These are phyloP conservation scores for Antheraea mylitta DNA, from an alignment of 1,140 invertebrate genomes.

Conservation along the genomic window DNA sequence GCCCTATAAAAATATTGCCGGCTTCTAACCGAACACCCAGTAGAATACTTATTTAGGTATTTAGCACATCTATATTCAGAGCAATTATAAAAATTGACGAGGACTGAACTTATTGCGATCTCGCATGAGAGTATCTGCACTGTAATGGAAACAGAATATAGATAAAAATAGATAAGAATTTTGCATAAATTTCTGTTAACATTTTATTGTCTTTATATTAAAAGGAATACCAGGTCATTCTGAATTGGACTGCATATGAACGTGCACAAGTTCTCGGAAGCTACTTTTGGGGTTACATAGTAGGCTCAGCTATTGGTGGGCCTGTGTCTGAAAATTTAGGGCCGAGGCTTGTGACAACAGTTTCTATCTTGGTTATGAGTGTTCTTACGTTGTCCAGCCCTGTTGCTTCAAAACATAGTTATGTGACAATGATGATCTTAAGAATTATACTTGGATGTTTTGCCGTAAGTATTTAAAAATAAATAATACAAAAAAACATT, in stretches of 20 bases:
- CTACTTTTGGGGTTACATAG: constrained; percentile 27
- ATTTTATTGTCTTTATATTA: constrained; percentile 3
- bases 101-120: too few species aligned
- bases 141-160: too few species aligned
- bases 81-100: too few species aligned
- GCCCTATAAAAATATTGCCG: too few species aligned
- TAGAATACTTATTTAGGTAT: too few species aligned
- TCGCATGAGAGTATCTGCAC: too few species aligned
- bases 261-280: constrained; percentile 19
- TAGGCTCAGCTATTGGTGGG: constrained; percentile 18
- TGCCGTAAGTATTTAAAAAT: constrained; percentile 11
- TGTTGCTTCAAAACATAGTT: constrained; percentile 20
- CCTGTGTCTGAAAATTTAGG: constrained; percentile 17
- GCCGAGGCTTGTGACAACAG: constrained; percentile 7
- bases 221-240: constrained; percentile 16
- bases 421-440: constrained; percentile 19
- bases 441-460: constrained; percentile 23
- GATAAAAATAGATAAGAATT: too few species aligned
- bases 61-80: too few species aligned
- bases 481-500: too few species aligned
- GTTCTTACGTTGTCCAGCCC: constrained; percentile 21
- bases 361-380: constrained; percentile 8
- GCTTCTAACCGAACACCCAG: too few species aligned
- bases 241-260: constrained; percentile 25
- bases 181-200: too few species aligned